These are phyloP conservation scores for Lycophotia porphyrea DNA, from an alignment of 2,888 invertebrate genomes.

Conservation along the genomic window DNA sequence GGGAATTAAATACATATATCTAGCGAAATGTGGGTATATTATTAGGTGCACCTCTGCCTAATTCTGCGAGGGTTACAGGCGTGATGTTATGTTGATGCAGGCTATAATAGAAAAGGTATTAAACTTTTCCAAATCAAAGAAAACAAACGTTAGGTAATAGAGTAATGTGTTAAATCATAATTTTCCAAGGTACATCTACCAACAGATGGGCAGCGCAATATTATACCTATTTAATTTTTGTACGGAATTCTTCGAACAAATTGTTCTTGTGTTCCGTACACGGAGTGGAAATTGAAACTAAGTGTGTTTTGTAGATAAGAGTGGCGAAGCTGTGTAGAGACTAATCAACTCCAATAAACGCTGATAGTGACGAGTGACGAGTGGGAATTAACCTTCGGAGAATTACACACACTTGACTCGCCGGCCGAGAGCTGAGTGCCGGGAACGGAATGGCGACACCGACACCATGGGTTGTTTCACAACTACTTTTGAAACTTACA, in stretches of 20 bases:
- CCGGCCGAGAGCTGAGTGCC: constrained; percentile 25
- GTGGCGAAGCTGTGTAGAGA: constrained; percentile 57
- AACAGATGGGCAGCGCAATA: constrained; percentile 38
- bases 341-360: constrained; percentile 77
- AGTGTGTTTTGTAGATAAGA: constrained; percentile 67
- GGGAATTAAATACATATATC: not conserved
- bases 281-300: constrained; percentile 64
- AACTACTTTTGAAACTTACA: not conserved
- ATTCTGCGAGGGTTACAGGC: not conserved
- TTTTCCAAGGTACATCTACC: constrained; percentile 47
- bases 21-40: not conserved
- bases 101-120: not conserved
- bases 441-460: constrained; percentile 27
- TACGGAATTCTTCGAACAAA: constrained; percentile 57
- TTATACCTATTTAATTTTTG: constrained; percentile 51
- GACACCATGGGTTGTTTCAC: constrained; percentile 21
- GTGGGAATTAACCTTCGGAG: constrained; percentile 67
- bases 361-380: constrained; percentile 69
- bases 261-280: constrained; percentile 52
- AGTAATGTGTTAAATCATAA: constrained; percentile 52
- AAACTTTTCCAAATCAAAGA: constrained; percentile 26
- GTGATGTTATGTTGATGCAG: not conserved
- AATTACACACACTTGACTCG: constrained; percentile 63
- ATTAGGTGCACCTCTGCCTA: not conserved
- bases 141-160: constrained; percentile 13